Base-by-base conservation (phyloP, 2,797 vertebrate species). In the Peromyscus aztecus region DNA sequence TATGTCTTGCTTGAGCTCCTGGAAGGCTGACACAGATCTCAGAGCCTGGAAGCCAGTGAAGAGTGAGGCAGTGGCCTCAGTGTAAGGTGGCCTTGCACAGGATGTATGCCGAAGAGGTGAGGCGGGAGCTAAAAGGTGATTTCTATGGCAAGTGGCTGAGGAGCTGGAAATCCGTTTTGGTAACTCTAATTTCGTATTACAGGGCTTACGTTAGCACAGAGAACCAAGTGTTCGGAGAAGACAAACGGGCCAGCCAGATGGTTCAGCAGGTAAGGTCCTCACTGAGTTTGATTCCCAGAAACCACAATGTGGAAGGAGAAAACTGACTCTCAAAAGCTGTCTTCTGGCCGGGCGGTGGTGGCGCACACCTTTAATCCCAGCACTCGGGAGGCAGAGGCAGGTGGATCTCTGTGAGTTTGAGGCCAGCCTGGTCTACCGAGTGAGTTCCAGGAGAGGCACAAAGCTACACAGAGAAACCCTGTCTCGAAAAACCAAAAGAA, bases 81-180 rank as follows among this genome's bases (percentile, higher is more conserved):
- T 9, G 7, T 49, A 76, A 93, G 23, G 52, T 10, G 21, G 52
- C 19, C 59, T 63, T 19, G 40, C 87, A 24, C 37, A 80, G 77
- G 21, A 75, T 73, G 61, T 52, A 63, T 86, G 27, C 40, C 73
- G 71, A 52, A 34, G 78, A 77, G 57, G 21, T 57, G 69, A 83
- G 49, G 3, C 24, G 86, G n/a, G 61, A 7, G 21, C 81, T 91
- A 37, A 82, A 11, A 29, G 46, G 85, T 55, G 43, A 34, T 77
- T 82, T 80, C 75, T 82, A 92, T 46, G 52, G 67, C 83, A 95
- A 94, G 78, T 52, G 37, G 52, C 27, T 71, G 43, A 34, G 75
- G 93, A 93, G 17, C 29, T 46, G 16, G 82, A 78, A 85, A 88
- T 76, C 91, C 83, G 92, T 94, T 96, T 96, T n/a, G 52, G 55